Percentiles rank a stretch among this genome's conserved stretches.
phyloP scores from a whole-genome alignment of 37 sponge, comb jelly and placozoan species.

The Halisarca cf. caerulea region DNA sequence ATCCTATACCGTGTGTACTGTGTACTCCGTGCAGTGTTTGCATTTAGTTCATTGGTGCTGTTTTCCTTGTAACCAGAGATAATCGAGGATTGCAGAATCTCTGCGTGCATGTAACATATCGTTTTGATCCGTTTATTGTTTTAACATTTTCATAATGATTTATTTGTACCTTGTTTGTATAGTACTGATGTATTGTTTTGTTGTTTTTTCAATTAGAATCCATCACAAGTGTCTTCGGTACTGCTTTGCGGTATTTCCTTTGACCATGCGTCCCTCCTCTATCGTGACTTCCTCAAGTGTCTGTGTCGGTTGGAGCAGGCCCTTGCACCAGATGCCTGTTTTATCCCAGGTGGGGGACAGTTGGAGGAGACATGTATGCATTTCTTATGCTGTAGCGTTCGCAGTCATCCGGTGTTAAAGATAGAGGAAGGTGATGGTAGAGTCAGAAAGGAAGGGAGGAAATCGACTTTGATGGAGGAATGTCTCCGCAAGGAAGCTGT shows the following conservation, averaged over 20 bases:
- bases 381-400: not conserved
- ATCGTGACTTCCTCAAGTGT: slow-evolving; percentile 15
- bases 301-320: not conserved
- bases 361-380: not conserved
- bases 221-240: not conserved
- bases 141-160: no score
- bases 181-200: not conserved
- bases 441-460: no score
- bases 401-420: no score
- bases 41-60: no score
- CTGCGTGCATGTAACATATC: no score
- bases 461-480: no score
- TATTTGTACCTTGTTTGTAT: not conserved
- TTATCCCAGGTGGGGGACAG: not conserved
- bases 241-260: not conserved
- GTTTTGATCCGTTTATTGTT: no score
- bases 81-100: no score
- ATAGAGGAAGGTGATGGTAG: no score
- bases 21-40: no score
- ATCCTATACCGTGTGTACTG: no score
- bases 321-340: not conserved
- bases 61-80: no score
- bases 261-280: not conserved
- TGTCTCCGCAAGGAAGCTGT: not conserved
- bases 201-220: not conserved